These are phyloP conservation scores for Amiota mariae DNA, from an alignment of 2,888 invertebrate genomes.

Conservation along the genomic window DNA sequence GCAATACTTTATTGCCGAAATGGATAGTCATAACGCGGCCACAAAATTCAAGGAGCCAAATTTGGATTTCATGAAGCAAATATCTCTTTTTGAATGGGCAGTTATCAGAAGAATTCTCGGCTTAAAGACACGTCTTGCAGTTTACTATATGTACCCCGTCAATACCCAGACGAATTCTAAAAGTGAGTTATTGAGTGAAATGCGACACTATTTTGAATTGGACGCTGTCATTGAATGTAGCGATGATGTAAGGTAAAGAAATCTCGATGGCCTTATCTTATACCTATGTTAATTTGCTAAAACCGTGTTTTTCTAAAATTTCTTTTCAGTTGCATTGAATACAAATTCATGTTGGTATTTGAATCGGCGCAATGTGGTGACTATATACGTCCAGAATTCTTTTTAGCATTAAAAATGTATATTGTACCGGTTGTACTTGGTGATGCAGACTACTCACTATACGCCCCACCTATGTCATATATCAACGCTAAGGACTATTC, in stretches of 20 bases:
- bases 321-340: conserved; percentile 62
- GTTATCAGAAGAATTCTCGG: conserved; percentile 7
- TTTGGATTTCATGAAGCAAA: not conserved
- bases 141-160: conserved; percentile 37
- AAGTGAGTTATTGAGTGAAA: conserved; percentile 45
- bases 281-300: not conserved
- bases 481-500: conserved; percentile 77
- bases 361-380: conserved; percentile 80
- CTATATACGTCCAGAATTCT: conserved; percentile 78
- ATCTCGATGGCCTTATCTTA: too few species aligned
- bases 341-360: conserved; percentile 79
- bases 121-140: conserved; percentile 32
- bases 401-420: conserved; percentile 53
- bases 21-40: not conserved
- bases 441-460: conserved; percentile 76
- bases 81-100: not conserved
- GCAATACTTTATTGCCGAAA: conserved; percentile 36
- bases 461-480: conserved; percentile 77
- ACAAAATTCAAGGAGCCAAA: conserved; percentile 26
- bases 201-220: conserved; percentile 40
- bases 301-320: not conserved
- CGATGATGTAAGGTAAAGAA: too few species aligned
- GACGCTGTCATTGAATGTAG: conserved; percentile 29
- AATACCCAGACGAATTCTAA: conserved; percentile 9
- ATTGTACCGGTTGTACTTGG: conserved; percentile 79